Evolutionary conservation across 92 coral and sea anemone genomes (phyloP).

Genomic region (Porites cylindrica): DNA sequence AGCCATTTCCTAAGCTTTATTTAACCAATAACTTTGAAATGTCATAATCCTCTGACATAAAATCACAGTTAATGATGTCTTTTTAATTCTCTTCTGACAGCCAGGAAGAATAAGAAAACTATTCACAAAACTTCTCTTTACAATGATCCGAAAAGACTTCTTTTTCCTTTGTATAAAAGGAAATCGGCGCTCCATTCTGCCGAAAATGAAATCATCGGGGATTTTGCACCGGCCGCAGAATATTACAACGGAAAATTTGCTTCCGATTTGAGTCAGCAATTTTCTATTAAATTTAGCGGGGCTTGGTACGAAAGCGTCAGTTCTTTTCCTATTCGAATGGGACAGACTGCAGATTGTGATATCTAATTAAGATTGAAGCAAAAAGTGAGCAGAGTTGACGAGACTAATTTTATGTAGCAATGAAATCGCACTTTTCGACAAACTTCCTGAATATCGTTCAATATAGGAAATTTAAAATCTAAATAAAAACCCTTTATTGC

Average conservation of each 20-base stretch:
- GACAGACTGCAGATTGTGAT: not conserved
- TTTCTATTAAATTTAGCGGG: slow-evolving; percentile 10
- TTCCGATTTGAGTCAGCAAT: slow-evolving; percentile 35
- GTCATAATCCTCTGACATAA: slow-evolving; percentile 83
- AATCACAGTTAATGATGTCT: slow-evolving; percentile 73
- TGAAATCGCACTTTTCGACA: slow-evolving; percentile 33
- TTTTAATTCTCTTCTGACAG: slow-evolving; percentile 70
- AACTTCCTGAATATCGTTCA: slow-evolving; percentile 40
- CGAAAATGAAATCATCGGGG: not conserved
- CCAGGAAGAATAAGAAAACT: slow-evolving; percentile 59
- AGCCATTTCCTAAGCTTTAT: slow-evolving; percentile 77
- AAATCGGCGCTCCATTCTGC: slow-evolving; percentile 11
- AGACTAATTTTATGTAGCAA: slow-evolving; percentile 53
- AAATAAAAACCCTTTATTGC: slow-evolving; percentile 54
- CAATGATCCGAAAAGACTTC: slow-evolving; percentile 29
- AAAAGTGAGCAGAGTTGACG: slow-evolving; percentile 26
- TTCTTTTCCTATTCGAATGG: slow-evolving; percentile 23
- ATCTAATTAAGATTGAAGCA: slow-evolving; percentile 11
- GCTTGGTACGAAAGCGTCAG: slow-evolving; percentile 1
- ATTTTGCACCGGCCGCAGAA: slow-evolving; percentile 3
- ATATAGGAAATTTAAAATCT: slow-evolving; percentile 46
- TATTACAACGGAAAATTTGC: slow-evolving; percentile 5
- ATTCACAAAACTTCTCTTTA: slow-evolving; percentile 32
- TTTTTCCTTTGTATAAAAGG: slow-evolving; percentile 28
- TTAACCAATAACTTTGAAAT: slow-evolving; percentile 86